Percentiles rank a stretch among this genome's conserved stretches.
Conservation (phyloP, 2,888 invertebrate species). For the Pelosia muscerda region DNA sequence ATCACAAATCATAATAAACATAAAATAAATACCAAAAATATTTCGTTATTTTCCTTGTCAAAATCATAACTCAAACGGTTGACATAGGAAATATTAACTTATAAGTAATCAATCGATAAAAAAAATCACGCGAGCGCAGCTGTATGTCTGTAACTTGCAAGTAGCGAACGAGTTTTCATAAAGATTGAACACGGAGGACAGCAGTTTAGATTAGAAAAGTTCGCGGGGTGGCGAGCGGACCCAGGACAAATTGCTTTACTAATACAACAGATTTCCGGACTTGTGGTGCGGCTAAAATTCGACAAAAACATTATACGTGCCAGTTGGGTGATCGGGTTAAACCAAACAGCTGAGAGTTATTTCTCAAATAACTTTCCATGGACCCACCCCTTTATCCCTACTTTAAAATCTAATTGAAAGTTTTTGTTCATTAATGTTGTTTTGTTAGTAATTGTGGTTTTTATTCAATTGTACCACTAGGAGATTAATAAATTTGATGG, state of each 20-base stretch:
- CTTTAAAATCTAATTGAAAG: conserved; percentile 44
- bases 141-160: conserved; percentile 29
- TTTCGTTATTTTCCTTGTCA: neutral
- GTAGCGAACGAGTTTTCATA: conserved; percentile 61
- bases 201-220: conserved; percentile 86
- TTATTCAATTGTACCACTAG: neutral
- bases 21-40: no score
- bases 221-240: conserved; percentile 65
- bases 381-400: conserved; percentile 32
- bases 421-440: conserved; percentile 9
- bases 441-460: conserved; percentile 13
- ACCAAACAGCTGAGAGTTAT: conserved; percentile 37
- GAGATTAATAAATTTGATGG: neutral
- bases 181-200: conserved; percentile 74
- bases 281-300: conserved; percentile 59
- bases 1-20: no score
- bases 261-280: conserved; percentile 81
- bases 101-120: conserved; percentile 24
- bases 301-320: conserved; percentile 67
- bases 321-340: conserved; percentile 30
- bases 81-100: neutral
- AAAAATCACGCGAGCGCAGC: conserved; percentile 25
- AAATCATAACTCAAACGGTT: neutral
- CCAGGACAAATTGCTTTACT: conserved; percentile 82
- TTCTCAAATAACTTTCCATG: conserved; percentile 46